phyloP scores from a whole-genome alignment of 2,113 vertebrate species.

The Phrynosoma platyrhinos region DNA sequence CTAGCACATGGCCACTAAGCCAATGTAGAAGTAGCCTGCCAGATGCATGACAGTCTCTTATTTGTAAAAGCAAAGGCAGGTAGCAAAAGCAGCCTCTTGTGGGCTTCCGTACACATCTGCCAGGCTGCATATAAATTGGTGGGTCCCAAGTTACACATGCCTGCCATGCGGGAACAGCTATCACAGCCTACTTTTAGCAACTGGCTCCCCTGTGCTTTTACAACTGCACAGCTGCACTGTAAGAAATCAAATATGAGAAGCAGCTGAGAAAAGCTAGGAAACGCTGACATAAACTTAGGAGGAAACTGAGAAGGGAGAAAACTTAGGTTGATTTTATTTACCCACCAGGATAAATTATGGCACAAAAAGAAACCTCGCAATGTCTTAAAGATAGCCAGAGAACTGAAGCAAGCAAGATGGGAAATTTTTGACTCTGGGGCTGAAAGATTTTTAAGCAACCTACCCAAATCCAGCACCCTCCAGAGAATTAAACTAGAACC shows the following conservation, averaged over 20 bases:
- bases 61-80: neutral
- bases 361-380: neutral
- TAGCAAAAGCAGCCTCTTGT: neutral
- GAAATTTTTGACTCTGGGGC: neutral
- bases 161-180: neutral
- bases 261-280: neutral
- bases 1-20: neutral
- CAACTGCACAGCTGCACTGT: neutral
- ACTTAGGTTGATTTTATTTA: neutral
- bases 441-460: neutral
- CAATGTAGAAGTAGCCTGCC: neutral
- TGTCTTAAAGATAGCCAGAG: neutral
- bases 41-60: neutral
- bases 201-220: neutral
- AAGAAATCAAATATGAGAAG: neutral
- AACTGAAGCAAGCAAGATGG: neutral
- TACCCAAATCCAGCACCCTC: neutral
- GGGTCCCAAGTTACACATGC: neutral
- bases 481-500: neutral
- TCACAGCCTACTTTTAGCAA: neutral
- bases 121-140: neutral
- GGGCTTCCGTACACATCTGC: neutral
- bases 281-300: neutral
- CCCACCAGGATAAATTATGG: neutral
- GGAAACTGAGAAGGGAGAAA: neutral